Percentiles rank a stretch among this genome's conserved stretches.
Evolutionary conservation across 2,113 vertebrate genomes (phyloP).

Genomic region (Pollachius pollachius): DNA sequence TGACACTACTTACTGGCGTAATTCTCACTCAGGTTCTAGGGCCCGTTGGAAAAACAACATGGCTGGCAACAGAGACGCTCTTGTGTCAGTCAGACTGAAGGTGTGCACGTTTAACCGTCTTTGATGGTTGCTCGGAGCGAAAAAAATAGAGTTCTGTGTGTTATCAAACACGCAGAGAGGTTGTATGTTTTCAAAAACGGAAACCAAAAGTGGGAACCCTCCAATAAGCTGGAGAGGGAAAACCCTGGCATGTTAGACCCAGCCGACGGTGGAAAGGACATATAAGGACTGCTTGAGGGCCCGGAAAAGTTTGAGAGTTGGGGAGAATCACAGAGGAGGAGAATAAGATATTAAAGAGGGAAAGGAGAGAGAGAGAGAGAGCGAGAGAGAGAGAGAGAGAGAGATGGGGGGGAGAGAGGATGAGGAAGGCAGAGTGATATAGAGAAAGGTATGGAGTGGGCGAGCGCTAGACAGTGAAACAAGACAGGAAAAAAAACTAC

Average conservation of each 20-base stretch:
- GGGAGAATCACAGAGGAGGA: too few relatives aligned
- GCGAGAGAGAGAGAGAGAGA: too few relatives aligned
- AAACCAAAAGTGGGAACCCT: constrained; percentile 22
- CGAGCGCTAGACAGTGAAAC: constrained; percentile 33
- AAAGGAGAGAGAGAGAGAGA: too few relatives aligned
- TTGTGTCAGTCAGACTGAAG: constrained; percentile 51
- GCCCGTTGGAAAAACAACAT: constrained; percentile 50
- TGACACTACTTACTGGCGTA: constrained; percentile 68
- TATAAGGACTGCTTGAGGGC: constrained; percentile 13
- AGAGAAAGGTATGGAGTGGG: constrained; percentile 8
- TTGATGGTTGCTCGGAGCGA: constrained; percentile 37
- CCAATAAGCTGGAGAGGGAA: not conserved
- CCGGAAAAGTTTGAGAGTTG: constrained; percentile 22
- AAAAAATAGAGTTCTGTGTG: constrained; percentile 34
- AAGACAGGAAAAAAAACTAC: constrained; percentile 50
- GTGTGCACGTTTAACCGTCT: constrained; percentile 36
- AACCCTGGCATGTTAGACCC: not conserved
- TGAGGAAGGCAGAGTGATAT: constrained; percentile 7
- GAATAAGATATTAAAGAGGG: too few relatives aligned
- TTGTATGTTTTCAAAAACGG: constrained; percentile 27
- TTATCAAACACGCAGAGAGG: constrained; percentile 18
- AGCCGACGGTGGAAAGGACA: not conserved
- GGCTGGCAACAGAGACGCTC: constrained; percentile 62
- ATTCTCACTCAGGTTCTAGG: constrained; percentile 70
- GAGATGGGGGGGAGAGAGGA: constrained; percentile 20